Evolutionary conservation across 2,888 invertebrate genomes (phyloP).

Genomic region (Gasteruption jaculator): DNA sequence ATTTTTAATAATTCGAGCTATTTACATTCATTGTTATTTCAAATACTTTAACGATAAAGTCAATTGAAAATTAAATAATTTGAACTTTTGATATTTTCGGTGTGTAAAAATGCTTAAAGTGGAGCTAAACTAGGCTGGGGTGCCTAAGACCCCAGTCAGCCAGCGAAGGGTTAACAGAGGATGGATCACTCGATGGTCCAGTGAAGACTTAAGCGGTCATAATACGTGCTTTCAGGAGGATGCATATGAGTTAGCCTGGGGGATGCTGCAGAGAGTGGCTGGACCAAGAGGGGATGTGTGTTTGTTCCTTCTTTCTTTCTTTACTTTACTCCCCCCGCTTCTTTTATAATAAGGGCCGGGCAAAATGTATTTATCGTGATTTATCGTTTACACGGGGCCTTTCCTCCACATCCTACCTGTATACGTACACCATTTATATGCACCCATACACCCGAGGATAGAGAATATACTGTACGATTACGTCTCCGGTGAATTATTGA

Average conservation of each 20-base stretch:
- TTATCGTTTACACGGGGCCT: conserved; percentile 46
- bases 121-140: too few relatives aligned
- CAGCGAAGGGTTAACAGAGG: too few relatives aligned
- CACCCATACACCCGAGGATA: conserved; percentile 27
- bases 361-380: conserved; percentile 49
- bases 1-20: too few relatives aligned
- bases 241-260: too few relatives aligned
- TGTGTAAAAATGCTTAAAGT: too few relatives aligned
- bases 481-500: conserved; percentile 42
- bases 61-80: too few relatives aligned
- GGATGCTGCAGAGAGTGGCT: conserved; percentile 31
- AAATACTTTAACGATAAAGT: too few relatives aligned
- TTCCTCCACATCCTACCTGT: conserved; percentile 8
- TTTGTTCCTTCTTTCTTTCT: conserved; percentile 17
- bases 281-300: conserved; percentile 27
- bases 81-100: too few relatives aligned
- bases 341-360: conserved; percentile 43
- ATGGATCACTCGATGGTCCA: conserved; percentile 47
- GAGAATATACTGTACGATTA: conserved; percentile 39
- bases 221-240: conserved; percentile 33
- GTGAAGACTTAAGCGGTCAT: conserved; percentile 49
- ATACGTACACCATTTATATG: conserved; percentile 1
- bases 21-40: too few relatives aligned
- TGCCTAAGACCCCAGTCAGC: too few relatives aligned
- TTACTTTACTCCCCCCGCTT: conserved; percentile 24